Percentiles rank a stretch among this genome's conserved stretches.
These are phyloP conservation scores for Brachionus plicatilis DNA, from an alignment of 1,140 invertebrate genomes.

Conservation along the genomic window DNA sequence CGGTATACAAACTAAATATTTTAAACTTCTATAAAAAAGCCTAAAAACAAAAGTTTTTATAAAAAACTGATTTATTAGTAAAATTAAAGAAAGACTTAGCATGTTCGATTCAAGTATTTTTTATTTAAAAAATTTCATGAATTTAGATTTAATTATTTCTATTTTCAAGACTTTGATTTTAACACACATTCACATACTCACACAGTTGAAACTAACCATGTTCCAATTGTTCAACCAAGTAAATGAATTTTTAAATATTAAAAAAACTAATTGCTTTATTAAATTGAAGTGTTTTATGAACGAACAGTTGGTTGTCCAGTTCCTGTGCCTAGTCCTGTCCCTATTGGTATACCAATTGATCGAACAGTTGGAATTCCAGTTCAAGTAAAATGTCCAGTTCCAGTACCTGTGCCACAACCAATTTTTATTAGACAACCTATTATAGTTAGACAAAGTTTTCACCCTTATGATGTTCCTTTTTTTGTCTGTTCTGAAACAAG, in stretches of 20 bases:
- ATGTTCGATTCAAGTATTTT: background rate
- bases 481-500: background rate
- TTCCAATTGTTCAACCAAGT: background rate
- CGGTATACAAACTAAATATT: background rate
- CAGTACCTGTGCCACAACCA: constrained; percentile 9
- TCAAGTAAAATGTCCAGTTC: background rate
- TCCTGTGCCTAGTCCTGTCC: background rate
- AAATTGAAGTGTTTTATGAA: background rate
- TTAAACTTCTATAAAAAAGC: background rate
- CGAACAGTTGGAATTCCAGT: background rate
- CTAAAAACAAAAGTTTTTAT: background rate
- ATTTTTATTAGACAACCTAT: background rate
- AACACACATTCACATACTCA: background rate
- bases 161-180: constrained; percentile 16
- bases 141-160: background rate
- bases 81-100: background rate
- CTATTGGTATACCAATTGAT: background rate
- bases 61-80: background rate
- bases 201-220: background rate
- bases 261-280: background rate
- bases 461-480: background rate
- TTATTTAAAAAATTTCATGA: background rate
- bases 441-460: background rate
- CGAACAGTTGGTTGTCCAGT: background rate
- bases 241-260: background rate